Conservation (phyloP, 2,888 invertebrate species). For the Eumacrocentrus americanus region DNA sequence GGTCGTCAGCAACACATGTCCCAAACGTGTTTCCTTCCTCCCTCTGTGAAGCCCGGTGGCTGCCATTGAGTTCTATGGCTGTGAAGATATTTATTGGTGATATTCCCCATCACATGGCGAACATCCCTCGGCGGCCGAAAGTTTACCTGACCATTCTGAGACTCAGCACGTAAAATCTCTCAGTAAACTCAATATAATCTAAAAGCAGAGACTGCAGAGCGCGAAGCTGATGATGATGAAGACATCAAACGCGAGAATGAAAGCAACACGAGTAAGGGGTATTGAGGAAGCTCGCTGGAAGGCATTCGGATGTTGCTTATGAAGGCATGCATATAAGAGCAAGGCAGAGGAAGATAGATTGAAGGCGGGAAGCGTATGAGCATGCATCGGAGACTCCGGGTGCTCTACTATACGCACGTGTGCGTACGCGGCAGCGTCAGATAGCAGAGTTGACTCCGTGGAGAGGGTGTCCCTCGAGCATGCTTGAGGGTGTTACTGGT, state of each 20-base stretch:
- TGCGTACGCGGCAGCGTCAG: conserved; percentile 14
- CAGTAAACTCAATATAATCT: no score
- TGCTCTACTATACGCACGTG: conserved; percentile 20
- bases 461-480: conserved; percentile 15
- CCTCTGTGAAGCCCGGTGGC: conserved; percentile 16
- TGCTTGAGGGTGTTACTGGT: background rate
- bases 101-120: no score
- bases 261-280: no score
- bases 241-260: no score
- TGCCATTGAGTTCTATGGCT: conserved; percentile 14
- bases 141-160: no score
- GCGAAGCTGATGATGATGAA: no score
- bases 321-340: no score
- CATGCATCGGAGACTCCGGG: background rate
- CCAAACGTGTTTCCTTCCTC: conserved; percentile 42
- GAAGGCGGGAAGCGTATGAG: conserved; percentile 3
- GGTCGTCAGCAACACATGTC: conserved; percentile 50
- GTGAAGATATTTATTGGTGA: conserved; percentile 8
- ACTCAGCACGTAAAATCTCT: no score
- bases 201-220: no score
- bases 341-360: background rate
- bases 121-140: no score
- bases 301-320: no score
- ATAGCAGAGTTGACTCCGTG: background rate
- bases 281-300: no score